A percentile compares a stretch with the other conserved stretches of the same genome.
Conservation (phyloP, 1,140 invertebrate genomes). For the Drosophila arizonae region DNA sequence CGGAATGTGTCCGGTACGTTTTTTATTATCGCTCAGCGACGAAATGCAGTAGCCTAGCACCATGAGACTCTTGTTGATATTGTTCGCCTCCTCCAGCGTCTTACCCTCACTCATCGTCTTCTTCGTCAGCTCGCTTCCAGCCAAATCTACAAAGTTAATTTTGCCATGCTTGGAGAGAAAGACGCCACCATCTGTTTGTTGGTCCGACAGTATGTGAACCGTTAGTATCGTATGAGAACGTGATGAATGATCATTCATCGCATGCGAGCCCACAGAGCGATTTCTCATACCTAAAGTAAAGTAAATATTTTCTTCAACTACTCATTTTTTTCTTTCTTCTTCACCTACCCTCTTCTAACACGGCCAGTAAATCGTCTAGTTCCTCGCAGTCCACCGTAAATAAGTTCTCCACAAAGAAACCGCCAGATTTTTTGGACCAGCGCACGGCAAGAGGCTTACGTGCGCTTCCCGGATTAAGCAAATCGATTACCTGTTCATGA, state of each 20-base stretch:
- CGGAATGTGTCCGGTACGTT: conserved; percentile 93
- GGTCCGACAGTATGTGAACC: conserved; percentile 92
- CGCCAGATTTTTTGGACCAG: conserved; percentile 95
- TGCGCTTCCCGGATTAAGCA: conserved; percentile 93
- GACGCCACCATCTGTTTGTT: conserved; percentile 91
- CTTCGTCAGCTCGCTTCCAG: conserved; percentile 97
- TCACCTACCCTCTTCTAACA: conserved; percentile 94
- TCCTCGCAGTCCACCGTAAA: conserved; percentile 97
- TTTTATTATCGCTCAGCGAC: conserved; percentile 92
- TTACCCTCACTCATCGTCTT: conserved; percentile 96
- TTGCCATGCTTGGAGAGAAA: conserved; percentile 94
- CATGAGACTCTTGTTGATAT: conserved; percentile 98
- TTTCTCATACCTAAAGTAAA: conserved; percentile 89
- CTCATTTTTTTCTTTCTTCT: no score
- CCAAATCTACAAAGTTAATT: conserved; percentile 97
- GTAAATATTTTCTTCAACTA: no score
- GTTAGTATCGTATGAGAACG: conserved; percentile 97
- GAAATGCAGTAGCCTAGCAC: conserved; percentile 97
- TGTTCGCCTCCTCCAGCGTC: conserved; percentile 96
- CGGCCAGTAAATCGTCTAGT: conserved; percentile 95
- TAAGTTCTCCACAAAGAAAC: conserved; percentile 97
- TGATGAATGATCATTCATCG: conserved; percentile 98
- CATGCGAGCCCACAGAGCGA: conserved; percentile 92
- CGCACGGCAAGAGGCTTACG: conserved; percentile 93
- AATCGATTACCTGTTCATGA: conserved; percentile 92